Evolutionary conservation across 2,113 vertebrate genomes (phyloP).

Genomic region (Stercorarius parasiticus): DNA sequence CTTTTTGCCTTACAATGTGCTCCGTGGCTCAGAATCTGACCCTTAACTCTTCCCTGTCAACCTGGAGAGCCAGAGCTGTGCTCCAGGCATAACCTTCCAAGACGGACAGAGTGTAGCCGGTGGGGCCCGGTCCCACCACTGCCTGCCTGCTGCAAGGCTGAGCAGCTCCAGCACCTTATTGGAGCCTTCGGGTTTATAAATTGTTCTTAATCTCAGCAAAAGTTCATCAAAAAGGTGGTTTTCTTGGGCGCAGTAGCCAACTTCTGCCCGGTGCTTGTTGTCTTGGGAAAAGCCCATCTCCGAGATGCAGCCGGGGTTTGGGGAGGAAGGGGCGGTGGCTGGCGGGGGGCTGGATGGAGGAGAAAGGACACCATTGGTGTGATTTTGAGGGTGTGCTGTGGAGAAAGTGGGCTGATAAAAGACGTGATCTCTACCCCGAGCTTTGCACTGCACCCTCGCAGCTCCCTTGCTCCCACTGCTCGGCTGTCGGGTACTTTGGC

Average conservation of each 20-base stretch:
- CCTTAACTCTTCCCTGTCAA: background rate
- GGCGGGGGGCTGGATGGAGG: background rate
- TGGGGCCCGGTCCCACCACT: background rate
- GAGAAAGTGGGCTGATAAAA: background rate
- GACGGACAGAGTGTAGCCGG: background rate
- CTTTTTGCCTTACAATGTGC: background rate
- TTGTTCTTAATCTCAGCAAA: background rate
- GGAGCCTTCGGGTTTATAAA: background rate
- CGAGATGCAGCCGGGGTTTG: too few relatives aligned
- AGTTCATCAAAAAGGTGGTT: background rate
- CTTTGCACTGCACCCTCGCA: too few relatives aligned
- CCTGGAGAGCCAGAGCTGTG: background rate
- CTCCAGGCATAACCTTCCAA: background rate
- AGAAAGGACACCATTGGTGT: rapidly evolving
- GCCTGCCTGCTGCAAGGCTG: background rate
- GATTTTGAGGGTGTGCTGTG: rapidly evolving
- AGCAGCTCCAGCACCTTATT: background rate
- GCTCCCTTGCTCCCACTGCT: rapidly evolving
- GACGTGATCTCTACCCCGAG: rapidly evolving
- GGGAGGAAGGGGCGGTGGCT: too few relatives aligned
- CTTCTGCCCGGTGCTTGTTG: too few relatives aligned
- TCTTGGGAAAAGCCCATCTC: too few relatives aligned
- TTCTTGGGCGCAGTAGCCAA: too few relatives aligned
- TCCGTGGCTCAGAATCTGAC: background rate
- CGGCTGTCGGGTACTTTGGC: rapidly evolving